Base-by-base conservation (phyloP, 2,888 invertebrate genomes). In the Cheilosia scutellata region DNA sequence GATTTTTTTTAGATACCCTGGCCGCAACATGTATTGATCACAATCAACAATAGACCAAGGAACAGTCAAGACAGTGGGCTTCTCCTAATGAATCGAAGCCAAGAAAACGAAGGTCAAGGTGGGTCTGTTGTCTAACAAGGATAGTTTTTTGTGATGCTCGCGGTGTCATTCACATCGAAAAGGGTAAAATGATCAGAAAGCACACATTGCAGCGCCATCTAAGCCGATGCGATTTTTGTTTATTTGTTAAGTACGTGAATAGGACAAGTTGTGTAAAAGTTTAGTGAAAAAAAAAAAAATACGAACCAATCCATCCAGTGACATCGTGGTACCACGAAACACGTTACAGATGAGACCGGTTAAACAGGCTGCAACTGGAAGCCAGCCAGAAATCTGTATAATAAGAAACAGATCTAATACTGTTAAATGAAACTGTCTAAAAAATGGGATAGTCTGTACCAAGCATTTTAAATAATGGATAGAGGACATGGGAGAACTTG, bases 241-340 rank as follows among this genome's bases (percentile, higher is more conserved):
- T 37, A 37, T 3, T 9, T 37, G 11, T 37, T 11, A 13, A 25
- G 25, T 11, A 51, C 11, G 11, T 1, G 20, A 49, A 20, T 9
- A 25, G 51, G 27, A 27, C 51, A 51, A 13, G n/a, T 55, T 55
- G n/a, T 7, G 16, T 29, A 31, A 47, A 47, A 16, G 9, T 7
- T 37, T 6, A 65, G 33, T 27, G 37, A 25, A 25, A 55, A 20
- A 20, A 20, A 20, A 20, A 49, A 13, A 49, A 42, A 65, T 65
- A 65, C 65, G 65, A 65, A 65, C 65, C 65, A 65, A 65, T 65
- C 65, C 65, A 37, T 65, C 65, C 65, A 33, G 31, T 65, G 65
- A 49, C 65, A 65, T 65, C 49, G 65, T 65, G 33, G 65, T 65
- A 51, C 65, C 65, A 49, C 65, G 65, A 65, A 65, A 65, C 65